Conservation (phyloP, 2,888 invertebrate genomes). For the Tetragonula carbonaria region DNA sequence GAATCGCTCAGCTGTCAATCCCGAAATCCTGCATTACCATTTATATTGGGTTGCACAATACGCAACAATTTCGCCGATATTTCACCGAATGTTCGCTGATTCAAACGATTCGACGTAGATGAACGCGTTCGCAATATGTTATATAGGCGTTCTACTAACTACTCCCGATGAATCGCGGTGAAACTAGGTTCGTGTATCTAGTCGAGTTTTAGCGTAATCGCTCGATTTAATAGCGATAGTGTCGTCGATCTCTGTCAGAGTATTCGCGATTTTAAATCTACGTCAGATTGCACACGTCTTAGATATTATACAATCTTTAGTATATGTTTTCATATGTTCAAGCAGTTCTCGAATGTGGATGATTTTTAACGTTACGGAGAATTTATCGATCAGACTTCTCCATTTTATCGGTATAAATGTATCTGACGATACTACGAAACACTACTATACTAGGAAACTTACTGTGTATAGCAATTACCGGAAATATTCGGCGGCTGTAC, state of each 20-base stretch:
- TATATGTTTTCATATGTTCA: too few relatives aligned
- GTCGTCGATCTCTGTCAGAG: neutral
- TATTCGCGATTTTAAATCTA: too few relatives aligned
- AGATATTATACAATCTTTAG: too few relatives aligned
- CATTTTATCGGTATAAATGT: too few relatives aligned
- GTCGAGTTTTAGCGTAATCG: neutral
- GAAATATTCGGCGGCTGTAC: too few relatives aligned
- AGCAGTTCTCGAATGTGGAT: too few relatives aligned
- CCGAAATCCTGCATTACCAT: slow-evolving; percentile 34
- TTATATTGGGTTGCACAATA: slow-evolving; percentile 35
- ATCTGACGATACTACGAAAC: too few relatives aligned
- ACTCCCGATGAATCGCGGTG: neutral
- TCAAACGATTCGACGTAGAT: slow-evolving; percentile 24
- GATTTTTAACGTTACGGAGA: too few relatives aligned
- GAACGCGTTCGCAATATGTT: neutral
- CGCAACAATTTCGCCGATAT: slow-evolving; percentile 42
- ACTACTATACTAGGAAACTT: too few relatives aligned
- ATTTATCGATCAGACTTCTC: too few relatives aligned
- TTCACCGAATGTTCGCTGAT: slow-evolving; percentile 25
- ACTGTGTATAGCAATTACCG: too few relatives aligned
- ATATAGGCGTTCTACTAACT: neutral
- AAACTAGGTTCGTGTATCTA: neutral
- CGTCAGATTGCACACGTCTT: too few relatives aligned
- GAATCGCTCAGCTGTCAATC: neutral
- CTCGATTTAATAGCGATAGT: neutral